These are phyloP conservation scores for Hirtodrosophila histrioides DNA, from an alignment of 2,888 invertebrate species.

Conservation along the genomic window DNA sequence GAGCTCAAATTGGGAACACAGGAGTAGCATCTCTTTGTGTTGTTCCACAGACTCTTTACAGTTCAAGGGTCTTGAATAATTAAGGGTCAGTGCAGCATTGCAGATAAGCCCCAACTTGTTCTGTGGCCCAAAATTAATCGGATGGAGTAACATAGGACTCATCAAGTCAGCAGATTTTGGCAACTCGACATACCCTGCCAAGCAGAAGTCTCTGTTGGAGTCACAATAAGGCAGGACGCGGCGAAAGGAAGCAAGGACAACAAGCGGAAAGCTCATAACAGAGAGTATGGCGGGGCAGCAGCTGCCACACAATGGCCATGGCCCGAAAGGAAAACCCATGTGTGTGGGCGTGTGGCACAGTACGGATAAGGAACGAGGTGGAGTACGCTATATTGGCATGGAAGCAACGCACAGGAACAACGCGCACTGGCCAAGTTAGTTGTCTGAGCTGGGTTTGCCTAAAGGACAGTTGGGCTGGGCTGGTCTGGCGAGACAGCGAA, in stretches of 20 bases:
- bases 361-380: background rate
- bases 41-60: too few relatives aligned
- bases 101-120: constrained; percentile 5
- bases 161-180: constrained; percentile 24
- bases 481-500: constrained; percentile 21
- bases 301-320: constrained; percentile 61
- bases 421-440: constrained; percentile 42
- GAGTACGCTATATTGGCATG: constrained; percentile 35
- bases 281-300: constrained; percentile 48
- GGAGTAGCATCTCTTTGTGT: too few relatives aligned
- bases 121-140: constrained; percentile 7
- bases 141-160: constrained; percentile 1
- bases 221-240: constrained; percentile 14
- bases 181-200: background rate
- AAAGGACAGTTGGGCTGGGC: constrained; percentile 19
- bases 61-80: background rate
- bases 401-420: constrained; percentile 44
- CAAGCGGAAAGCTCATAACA: constrained; percentile 62
- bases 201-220: constrained; percentile 17
- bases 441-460: constrained; percentile 29
- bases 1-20: too few relatives aligned
- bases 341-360: constrained; percentile 11
- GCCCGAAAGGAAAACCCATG: constrained; percentile 34
- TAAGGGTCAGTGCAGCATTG: background rate
- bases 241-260: constrained; percentile 31